Base-by-base conservation (phyloP, 2,797 vertebrate species). In the Dicrostonyx torquatus region DNA sequence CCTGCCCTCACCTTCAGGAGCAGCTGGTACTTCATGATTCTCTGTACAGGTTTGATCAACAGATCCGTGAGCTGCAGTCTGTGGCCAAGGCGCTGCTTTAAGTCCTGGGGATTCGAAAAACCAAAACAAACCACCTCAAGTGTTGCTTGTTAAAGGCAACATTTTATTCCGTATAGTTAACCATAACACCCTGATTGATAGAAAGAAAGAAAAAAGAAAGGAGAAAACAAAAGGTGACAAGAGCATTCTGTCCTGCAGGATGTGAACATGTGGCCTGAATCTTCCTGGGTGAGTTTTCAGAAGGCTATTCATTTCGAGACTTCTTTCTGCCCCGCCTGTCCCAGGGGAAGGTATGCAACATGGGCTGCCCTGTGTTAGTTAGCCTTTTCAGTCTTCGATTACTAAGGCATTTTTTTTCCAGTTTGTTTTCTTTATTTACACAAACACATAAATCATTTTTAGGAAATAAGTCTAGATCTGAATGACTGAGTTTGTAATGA, bases 1-100 rank as follows among this genome's bases (percentile, higher is more conserved):
- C 60, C 20, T 31, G 14, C 55, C 64, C 98, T 96, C 93, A 99
- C 99, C 99, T 99, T 99, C 31, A 99, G 98, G 97, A 99, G 98
- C 94, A 99, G 98, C 98, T 99, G 99, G 97, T 99, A 99, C 97
- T 99, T 99, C 99, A 99, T 99, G 97, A 99, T 99, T 98, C 99
- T 99, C 97, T 99, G 99, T 89, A 99, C 99, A 1, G 99, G 99
- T 98, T 99, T 99, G 98, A 99, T 99, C 93, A 99, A 98, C 96
- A 99, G 98, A 97, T 99, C 99, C 0, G 99, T 99, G 98, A 99
- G 99, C 97, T 99, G 99, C 95, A 99, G 96, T 97, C 99, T 98
- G 97, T 99, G 99, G 96, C 99, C 99, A 91, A 99, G 98, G 75
- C 98, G 99, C 96, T 99, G 99, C 98, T 99, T 99, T 96, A 99